These are phyloP conservation scores for Rynchops niger DNA, from an alignment of 2,113 vertebrate genomes.

Conservation along the genomic window DNA sequence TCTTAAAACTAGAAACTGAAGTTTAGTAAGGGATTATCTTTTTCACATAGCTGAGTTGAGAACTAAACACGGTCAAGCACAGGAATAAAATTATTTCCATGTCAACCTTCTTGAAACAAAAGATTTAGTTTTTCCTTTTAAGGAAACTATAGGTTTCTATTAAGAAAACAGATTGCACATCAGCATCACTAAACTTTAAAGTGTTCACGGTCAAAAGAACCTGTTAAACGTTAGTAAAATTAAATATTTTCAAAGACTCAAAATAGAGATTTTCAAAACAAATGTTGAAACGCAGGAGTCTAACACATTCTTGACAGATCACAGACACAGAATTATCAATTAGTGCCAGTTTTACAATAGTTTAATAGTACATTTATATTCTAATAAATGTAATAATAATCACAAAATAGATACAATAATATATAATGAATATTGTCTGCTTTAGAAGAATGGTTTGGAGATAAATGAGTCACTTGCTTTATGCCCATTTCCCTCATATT, in stretches of 20 bases:
- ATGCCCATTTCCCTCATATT: not conserved
- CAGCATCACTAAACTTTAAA: not conserved
- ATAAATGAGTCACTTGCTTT: not conserved
- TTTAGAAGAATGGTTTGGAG: not conserved
- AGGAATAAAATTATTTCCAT: not conserved
- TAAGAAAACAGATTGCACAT: not conserved
- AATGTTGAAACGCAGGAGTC: not conserved
- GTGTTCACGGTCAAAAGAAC: not conserved
- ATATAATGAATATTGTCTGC: not conserved
- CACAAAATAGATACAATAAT: not conserved
- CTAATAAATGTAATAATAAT: not conserved
- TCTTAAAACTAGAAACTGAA: not conserved
- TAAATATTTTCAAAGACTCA: not conserved
- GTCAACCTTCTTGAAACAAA: not conserved
- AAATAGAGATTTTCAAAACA: not conserved
- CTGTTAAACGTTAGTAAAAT: not conserved
- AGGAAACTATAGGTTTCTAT: not conserved
- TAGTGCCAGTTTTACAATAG: not conserved
- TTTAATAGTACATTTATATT: not conserved
- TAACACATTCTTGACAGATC: not conserved
- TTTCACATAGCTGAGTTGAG: not conserved
- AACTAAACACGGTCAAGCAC: not conserved
- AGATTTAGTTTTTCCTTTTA: not conserved
- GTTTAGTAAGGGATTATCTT: not conserved
- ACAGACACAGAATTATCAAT: not conserved